Conservation (phyloP, 2,888 invertebrate genomes). For the Pterobdella sp. region DNA sequence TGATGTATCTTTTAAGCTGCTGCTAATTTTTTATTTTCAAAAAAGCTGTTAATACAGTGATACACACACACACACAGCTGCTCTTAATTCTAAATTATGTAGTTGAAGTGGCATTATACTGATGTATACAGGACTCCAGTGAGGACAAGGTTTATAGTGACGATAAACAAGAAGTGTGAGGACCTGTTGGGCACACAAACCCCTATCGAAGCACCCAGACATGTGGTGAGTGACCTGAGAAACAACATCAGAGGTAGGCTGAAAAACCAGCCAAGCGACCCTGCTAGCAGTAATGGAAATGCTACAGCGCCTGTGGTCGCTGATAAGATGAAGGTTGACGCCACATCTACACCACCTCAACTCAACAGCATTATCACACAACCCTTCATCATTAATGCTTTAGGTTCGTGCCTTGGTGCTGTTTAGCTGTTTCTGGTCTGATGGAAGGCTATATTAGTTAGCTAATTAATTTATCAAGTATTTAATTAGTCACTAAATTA, state of each 20-base stretch:
- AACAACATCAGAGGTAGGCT: background rate
- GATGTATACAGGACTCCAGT: no score
- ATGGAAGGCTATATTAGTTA: background rate
- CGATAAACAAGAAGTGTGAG: slow-evolving; percentile 2
- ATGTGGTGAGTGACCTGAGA: background rate
- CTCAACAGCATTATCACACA: slow-evolving; percentile 5
- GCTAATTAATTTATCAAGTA: background rate
- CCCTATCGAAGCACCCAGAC: background rate
- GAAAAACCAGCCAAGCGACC: background rate
- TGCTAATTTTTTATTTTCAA: no score
- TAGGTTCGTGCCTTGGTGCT: no score
- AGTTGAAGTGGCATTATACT: no score
- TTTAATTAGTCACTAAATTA: background rate
- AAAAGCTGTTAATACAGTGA: no score
- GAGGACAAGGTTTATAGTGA: background rate
- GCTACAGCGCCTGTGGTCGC: background rate
- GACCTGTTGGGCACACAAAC: background rate
- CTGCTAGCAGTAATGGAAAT: background rate
- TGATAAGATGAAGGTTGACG: background rate
- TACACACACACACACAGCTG: no score
- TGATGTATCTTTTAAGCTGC: no score
- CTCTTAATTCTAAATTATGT: no score
- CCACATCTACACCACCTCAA: background rate
- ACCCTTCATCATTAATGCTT: slow-evolving; percentile 3
- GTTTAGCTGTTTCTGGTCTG: no score